These are phyloP conservation scores for Unio pictorum DNA, from an alignment of 2,888 invertebrate genomes.

Conservation along the genomic window DNA sequence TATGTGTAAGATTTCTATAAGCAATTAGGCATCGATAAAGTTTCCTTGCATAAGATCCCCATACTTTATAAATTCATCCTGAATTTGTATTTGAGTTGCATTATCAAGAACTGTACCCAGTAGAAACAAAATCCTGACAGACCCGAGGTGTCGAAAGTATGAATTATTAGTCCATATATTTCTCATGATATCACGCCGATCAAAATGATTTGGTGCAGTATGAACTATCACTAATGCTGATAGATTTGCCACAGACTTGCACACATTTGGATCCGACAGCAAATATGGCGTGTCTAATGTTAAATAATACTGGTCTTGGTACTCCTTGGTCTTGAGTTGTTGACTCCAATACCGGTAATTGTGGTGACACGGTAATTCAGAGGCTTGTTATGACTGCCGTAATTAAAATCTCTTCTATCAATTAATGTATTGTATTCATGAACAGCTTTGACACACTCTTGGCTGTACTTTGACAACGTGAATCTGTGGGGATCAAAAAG, in stretches of 20 bases:
- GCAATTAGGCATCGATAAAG: slow-evolving; percentile 33
- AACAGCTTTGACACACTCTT: too few relatives aligned
- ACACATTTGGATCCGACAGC: slow-evolving; percentile 21
- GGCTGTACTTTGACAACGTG: too few relatives aligned
- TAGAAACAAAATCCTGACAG: slow-evolving; percentile 37
- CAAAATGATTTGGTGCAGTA: slow-evolving; percentile 36
- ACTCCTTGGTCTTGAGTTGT: neutral
- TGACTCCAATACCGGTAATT: too few relatives aligned
- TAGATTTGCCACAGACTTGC: slow-evolving; percentile 17
- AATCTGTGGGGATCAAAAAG: too few relatives aligned
- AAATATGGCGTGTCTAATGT: slow-evolving; percentile 20
- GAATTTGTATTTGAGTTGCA: slow-evolving; percentile 21
- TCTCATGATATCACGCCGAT: slow-evolving; percentile 31
- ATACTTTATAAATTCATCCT: slow-evolving; percentile 31
- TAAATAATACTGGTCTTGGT: slow-evolving; percentile 19
- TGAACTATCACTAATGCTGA: slow-evolving; percentile 34
- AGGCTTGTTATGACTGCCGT: too few relatives aligned
- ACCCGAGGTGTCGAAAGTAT: slow-evolving; percentile 27
- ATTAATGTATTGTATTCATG: too few relatives aligned
- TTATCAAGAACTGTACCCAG: slow-evolving; percentile 35
- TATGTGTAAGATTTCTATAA: slow-evolving; percentile 37
- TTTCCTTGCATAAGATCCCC: slow-evolving; percentile 53
- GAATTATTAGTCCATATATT: slow-evolving; percentile 42
- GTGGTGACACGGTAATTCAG: too few relatives aligned
- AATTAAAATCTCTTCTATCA: too few relatives aligned